Evolutionary conservation across 2,888 invertebrate species (phyloP).

Genomic region (Venustoraphidia nigricollis): DNA sequence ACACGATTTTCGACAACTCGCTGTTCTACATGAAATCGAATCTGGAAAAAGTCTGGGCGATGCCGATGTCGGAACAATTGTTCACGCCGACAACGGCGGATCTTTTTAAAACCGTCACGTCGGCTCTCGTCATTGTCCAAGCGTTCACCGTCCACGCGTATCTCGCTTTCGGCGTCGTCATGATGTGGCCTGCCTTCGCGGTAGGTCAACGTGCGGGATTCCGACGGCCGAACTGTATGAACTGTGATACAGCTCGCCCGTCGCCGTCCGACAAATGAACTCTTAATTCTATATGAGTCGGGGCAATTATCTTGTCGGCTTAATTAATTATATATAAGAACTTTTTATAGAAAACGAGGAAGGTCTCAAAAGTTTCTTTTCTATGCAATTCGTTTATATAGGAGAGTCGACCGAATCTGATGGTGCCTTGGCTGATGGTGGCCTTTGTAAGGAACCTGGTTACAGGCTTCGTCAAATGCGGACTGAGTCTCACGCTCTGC

Average conservation of each 20-base stretch:
- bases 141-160: slow-evolving; percentile 39
- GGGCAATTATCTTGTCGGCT: too few relatives aligned
- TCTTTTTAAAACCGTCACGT: slow-evolving; percentile 33
- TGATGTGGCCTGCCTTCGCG: slow-evolving; percentile 32
- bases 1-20: slow-evolving; percentile 37
- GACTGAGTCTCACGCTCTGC: slow-evolving; percentile 33
- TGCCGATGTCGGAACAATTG: slow-evolving; percentile 30
- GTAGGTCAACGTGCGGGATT: too few relatives aligned
- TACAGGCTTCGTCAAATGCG: slow-evolving; percentile 30
- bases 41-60: slow-evolving; percentile 38
- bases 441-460: slow-evolving; percentile 32
- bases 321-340: too few relatives aligned
- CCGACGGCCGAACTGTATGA: too few relatives aligned
- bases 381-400: too few relatives aligned
- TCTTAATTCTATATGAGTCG: too few relatives aligned
- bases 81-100: slow-evolving; percentile 28
- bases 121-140: slow-evolving; percentile 34
- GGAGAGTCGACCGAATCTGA: slow-evolving; percentile 34
- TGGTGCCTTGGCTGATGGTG: slow-evolving; percentile 36
- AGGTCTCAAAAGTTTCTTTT: too few relatives aligned
- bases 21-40: slow-evolving; percentile 37
- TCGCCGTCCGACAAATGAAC: too few relatives aligned
- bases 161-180: slow-evolving; percentile 36
- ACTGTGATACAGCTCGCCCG: too few relatives aligned
- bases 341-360: too few relatives aligned